These are phyloP conservation scores for Parazoanthus darwini DNA, from an alignment of 92 coral and sea anemone genomes.

Conservation along the genomic window DNA sequence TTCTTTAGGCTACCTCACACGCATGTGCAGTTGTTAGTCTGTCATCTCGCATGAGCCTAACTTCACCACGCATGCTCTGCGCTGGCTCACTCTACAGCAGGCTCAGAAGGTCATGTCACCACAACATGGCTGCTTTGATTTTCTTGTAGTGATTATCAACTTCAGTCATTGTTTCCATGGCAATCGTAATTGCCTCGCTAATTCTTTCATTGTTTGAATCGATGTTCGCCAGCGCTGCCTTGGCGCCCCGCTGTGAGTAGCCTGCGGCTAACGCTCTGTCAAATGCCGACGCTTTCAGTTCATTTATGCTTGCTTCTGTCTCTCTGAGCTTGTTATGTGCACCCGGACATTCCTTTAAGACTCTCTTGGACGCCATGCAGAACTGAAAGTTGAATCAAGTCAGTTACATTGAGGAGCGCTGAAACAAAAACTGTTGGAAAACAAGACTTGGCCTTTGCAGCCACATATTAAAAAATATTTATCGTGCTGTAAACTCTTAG, in stretches of 20 bases:
- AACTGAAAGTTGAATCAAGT: constrained; percentile 48
- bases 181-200: constrained; percentile 74
- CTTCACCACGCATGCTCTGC: neutral
- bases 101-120: constrained; percentile 47
- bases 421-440: too few species aligned
- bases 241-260: constrained; percentile 71
- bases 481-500: too few species aligned
- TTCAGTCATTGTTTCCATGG: constrained; percentile 92
- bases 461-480: too few species aligned
- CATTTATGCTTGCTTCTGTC: constrained; percentile 66
- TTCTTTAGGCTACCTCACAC: neutral
- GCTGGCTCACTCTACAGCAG: neutral
- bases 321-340: constrained; percentile 84
- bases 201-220: constrained; percentile 85
- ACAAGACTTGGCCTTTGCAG: too few species aligned
- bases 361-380: constrained; percentile 79
- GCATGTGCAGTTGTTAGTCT: too few species aligned
- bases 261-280: constrained; percentile 77
- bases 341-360: constrained; percentile 74
- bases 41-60: neutral
- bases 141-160: constrained; percentile 93
- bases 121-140: constrained; percentile 97
- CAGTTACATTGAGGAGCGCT: neutral
- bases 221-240: constrained; percentile 77
- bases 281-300: constrained; percentile 67